These are phyloP conservation scores for Trachelus troglodyta DNA, from an alignment of 2,888 invertebrate genomes.

Conservation along the genomic window DNA sequence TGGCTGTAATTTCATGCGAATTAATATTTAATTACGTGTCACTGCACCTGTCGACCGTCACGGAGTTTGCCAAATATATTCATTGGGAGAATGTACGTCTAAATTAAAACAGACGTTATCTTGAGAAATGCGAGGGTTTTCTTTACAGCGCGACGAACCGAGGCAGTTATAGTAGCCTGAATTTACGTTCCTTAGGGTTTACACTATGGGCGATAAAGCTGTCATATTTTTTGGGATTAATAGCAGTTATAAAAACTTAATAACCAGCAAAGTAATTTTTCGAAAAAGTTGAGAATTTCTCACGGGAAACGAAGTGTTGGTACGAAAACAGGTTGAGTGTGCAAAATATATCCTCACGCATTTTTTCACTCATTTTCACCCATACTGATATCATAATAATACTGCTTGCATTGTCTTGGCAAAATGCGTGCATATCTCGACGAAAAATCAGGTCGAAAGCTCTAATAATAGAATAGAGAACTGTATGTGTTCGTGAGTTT, in stretches of 20 bases:
- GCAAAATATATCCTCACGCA: neutral
- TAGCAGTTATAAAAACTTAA: neutral
- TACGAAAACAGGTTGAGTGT: neutral
- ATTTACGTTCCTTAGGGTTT: neutral
- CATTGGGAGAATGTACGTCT: neutral
- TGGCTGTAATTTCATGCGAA: neutral
- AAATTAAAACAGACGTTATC: neutral
- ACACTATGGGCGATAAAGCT: neutral
- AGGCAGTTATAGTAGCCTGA: neutral
- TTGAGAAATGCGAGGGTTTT: neutral
- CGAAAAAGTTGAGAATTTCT: neutral
- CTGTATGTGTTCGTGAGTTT: neutral
- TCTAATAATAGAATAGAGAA: neutral
- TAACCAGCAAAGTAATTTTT: neutral
- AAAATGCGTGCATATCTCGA: neutral
- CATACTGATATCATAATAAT: neutral
- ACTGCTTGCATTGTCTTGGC: neutral
- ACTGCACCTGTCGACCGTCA: neutral
- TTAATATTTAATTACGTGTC: neutral
- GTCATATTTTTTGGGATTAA: neutral
- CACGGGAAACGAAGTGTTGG: neutral
- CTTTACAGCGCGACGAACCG: neutral
- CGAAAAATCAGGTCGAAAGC: neutral
- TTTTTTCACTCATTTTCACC: neutral
- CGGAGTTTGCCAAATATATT: neutral